Evolutionary conservation across 2,888 invertebrate species (phyloP).

Genomic region (Apamea anceps): DNA sequence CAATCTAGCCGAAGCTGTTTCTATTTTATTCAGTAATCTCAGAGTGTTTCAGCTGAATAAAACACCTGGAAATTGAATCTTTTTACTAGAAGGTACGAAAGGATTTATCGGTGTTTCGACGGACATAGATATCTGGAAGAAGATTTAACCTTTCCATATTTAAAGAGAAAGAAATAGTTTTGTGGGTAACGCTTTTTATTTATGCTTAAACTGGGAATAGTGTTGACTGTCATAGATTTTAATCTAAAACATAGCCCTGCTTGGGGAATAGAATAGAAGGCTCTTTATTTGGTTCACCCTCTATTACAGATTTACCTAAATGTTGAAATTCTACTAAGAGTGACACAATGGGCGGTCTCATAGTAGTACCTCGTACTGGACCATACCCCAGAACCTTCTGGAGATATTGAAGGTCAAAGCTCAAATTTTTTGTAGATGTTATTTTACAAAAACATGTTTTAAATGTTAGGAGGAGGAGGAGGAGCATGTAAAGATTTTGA

Average conservation of each 20-base stretch:
- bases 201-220: background rate
- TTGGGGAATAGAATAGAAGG: no score
- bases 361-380: no score
- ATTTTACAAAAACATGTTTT: no score
- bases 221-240: no score
- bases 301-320: no score
- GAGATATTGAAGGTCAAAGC: no score
- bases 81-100: slow-evolving; percentile 18
- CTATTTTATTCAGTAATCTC: slow-evolving; percentile 39
- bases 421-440: no score
- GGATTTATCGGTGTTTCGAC: slow-evolving; percentile 40
- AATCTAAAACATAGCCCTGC: background rate
- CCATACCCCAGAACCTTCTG: no score
- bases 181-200: background rate
- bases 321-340: no score
- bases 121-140: background rate
- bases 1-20: slow-evolving; percentile 18
- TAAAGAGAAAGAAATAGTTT: background rate
- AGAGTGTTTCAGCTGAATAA: slow-evolving; percentile 32
- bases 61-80: slow-evolving; percentile 44
- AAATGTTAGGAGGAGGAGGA: no score
- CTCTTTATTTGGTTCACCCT: background rate
- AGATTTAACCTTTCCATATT: background rate
- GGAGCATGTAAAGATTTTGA: no score
- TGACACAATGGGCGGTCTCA: no score